Percentiles rank a stretch among this genome's conserved stretches.
phyloP scores from a whole-genome alignment of 2,888 invertebrate genomes.

The Ferdinandea cuprea region DNA sequence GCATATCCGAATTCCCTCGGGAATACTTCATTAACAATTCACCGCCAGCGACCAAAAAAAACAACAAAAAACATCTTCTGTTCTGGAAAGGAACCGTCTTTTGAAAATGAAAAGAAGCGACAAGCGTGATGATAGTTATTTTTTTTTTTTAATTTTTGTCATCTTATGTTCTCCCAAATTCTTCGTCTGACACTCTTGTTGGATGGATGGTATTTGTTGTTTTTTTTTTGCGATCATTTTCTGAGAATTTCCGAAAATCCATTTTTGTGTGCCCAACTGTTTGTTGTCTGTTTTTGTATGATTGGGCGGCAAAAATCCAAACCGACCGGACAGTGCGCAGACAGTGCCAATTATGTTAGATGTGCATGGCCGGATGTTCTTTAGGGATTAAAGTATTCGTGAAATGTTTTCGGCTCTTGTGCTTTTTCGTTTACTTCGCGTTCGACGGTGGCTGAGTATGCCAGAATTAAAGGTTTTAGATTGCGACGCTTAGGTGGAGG shows the following conservation, averaged over 20 bases:
- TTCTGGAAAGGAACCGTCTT: constrained; percentile 42
- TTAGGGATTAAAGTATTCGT: constrained; percentile 47
- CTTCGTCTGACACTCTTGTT: constrained; percentile 41
- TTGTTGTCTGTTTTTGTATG: constrained; percentile 11
- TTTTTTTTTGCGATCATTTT: constrained; percentile 37
- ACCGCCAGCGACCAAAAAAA: constrained; percentile 48
- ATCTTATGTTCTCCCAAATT: constrained; percentile 18
- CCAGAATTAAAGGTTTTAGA: no score
- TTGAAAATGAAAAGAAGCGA: constrained; percentile 65
- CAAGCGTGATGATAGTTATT: constrained; percentile 72
- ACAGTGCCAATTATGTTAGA: constrained; percentile 46
- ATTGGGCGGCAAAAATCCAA: constrained; percentile 62
- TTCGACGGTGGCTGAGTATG: background rate
- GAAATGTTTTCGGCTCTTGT: constrained; percentile 21
- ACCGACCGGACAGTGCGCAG: constrained; percentile 22
- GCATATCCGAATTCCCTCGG: constrained; percentile 50
- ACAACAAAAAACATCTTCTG: constrained; percentile 7
- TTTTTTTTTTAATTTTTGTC: constrained; percentile 58
- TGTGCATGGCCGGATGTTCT: constrained; percentile 67
- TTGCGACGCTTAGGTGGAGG: no score
- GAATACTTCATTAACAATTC: constrained; percentile 62
- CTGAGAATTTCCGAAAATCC: constrained; percentile 61
- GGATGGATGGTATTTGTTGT: constrained; percentile 7
- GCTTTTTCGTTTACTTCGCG: constrained; percentile 13
- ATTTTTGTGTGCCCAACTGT: constrained; percentile 44